A percentile compares a stretch with the other conserved stretches of the same genome.
Evolutionary conservation across 37 sponge, comb jelly and placozoan species (phyloP).

Genomic region (Aphrocallistes beatrix): DNA sequence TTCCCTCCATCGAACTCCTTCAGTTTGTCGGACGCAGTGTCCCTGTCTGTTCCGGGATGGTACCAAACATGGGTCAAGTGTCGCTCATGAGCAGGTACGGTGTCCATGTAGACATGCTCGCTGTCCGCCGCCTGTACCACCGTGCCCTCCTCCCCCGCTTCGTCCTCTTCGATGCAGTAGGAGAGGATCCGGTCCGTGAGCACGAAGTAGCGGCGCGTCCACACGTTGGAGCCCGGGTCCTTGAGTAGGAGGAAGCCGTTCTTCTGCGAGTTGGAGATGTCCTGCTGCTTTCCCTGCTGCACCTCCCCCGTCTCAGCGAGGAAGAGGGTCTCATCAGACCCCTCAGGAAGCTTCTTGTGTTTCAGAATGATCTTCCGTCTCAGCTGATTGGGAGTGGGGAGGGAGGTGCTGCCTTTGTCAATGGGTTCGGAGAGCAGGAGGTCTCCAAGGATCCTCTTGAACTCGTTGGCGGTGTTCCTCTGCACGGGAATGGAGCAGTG

Average conservation of each 20-base stretch:
- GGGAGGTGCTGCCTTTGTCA: constrained; percentile 26
- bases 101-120: background rate
- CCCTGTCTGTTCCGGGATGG: constrained; percentile 63
- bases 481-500: constrained; percentile 85
- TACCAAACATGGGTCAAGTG: constrained; percentile 40
- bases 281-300: constrained; percentile 27
- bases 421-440: constrained; percentile 50
- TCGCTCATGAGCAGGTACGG: background rate
- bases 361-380: constrained; percentile 65
- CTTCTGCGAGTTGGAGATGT: constrained; percentile 56
- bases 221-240: constrained; percentile 83
- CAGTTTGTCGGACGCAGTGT: constrained; percentile 63
- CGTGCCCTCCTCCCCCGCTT: constrained; percentile 48
- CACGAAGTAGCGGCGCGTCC: constrained; percentile 79
- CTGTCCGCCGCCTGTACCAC: constrained; percentile 42
- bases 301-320: constrained; percentile 20
- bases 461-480: constrained; percentile 56
- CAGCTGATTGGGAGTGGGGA: constrained; percentile 73
- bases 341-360: constrained; percentile 53
- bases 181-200: constrained; percentile 51
- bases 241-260: constrained; percentile 70
- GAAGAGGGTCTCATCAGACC: constrained; percentile 27
- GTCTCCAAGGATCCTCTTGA: constrained; percentile 54
- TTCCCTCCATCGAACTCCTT: constrained; percentile 52
- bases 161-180: constrained; percentile 69